A percentile compares a stretch with the other conserved stretches of the same genome.
Conservation (phyloP, 2,888 invertebrate genomes). For the Zygaena filipendulae region DNA sequence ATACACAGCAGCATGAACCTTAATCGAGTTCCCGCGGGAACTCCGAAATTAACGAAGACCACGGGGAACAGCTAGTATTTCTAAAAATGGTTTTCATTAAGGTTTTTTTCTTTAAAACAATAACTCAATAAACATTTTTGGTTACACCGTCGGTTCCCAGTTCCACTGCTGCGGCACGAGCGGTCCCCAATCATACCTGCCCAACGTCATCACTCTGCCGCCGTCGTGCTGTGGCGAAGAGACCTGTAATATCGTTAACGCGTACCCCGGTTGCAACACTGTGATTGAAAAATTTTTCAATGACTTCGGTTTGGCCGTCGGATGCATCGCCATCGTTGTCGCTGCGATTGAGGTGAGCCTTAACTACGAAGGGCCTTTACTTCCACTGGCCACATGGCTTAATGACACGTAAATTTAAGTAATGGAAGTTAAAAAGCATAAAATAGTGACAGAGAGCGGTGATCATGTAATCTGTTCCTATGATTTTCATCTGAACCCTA, state of each 20-base stretch:
- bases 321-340: constrained; percentile 72
- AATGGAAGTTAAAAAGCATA: neutral
- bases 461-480: too few species aligned
- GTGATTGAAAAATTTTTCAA: constrained; percentile 43
- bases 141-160: constrained; percentile 42
- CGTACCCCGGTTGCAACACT: constrained; percentile 57
- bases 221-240: constrained; percentile 46
- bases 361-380: too few species aligned
- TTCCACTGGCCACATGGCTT: neutral
- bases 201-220: constrained; percentile 25
- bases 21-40: too few species aligned
- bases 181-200: constrained; percentile 36
- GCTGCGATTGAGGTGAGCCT: constrained; percentile 75
- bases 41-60: too few species aligned
- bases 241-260: constrained; percentile 28
- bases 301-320: constrained; percentile 63
- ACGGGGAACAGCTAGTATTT: too few species aligned
- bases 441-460: too few species aligned
- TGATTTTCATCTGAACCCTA: too few species aligned
- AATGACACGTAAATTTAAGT: neutral
- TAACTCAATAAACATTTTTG: too few species aligned
- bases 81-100: neutral
- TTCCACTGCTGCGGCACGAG: constrained; percentile 67
- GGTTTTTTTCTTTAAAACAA: neutral
- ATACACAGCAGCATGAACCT: too few species aligned